phyloP scores from a whole-genome alignment of 2,797 vertebrate genomes.

The Prionace glauca region DNA sequence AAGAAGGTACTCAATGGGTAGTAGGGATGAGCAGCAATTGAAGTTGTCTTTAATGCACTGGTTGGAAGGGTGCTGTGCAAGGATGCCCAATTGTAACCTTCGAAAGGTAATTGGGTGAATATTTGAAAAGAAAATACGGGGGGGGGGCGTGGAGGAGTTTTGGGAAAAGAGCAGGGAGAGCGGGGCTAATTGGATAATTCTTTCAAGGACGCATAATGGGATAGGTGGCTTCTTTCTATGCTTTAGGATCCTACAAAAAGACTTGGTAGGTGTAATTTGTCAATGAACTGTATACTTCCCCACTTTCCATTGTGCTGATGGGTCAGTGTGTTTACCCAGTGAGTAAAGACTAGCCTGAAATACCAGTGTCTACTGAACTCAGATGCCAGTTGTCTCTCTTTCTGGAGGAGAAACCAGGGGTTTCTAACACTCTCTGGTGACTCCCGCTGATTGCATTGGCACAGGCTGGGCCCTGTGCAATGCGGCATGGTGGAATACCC shows the following conservation, averaged over 20 bases:
- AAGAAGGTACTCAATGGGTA: neutral
- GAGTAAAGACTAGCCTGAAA: neutral
- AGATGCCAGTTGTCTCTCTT: neutral
- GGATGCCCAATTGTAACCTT: neutral
- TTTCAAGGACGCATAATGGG: neutral
- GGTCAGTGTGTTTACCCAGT: neutral
- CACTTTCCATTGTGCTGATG: neutral
- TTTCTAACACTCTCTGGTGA: neutral
- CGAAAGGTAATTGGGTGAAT: neutral
- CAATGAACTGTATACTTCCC: neutral
- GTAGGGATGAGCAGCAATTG: neutral
- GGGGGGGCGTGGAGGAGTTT: neutral
- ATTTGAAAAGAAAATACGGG: neutral
- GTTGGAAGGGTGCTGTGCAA: neutral
- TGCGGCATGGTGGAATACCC: neutral
- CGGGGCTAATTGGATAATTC: neutral
- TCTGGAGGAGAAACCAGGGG: neutral
- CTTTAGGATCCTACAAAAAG: neutral
- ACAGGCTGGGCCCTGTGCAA: neutral
- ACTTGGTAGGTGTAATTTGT: neutral
- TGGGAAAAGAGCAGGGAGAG: neutral
- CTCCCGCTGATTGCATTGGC: neutral
- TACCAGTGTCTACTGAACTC: neutral
- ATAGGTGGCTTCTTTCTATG: neutral
- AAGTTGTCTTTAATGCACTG: neutral